Base-by-base conservation (phyloP, 2,113 vertebrate genomes). In the Cygnus buccinator region DNA sequence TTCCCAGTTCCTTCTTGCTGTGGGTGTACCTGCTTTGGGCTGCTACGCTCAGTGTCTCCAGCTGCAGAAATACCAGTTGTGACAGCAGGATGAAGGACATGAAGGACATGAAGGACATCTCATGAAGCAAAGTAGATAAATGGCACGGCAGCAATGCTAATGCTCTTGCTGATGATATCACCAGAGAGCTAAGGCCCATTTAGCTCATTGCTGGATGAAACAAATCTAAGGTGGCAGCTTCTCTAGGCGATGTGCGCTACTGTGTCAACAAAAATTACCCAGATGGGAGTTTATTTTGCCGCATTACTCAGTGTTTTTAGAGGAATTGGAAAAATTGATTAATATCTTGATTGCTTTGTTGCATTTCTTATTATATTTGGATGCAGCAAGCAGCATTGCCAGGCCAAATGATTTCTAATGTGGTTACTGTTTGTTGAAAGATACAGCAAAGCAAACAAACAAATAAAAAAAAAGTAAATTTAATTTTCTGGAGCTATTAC, bases 121-220 rank as follows among this genome's bases (percentile, higher is more conserved):
- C 90, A 87, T 74, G 77, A 93, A 83, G 67, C 66, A 79, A 80
- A 63, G 70, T 62, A 96, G 92, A 93, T 73, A 90, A 93, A 95
- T 50, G 66, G 41, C 89, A 87, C 63, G 77, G 58, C 54, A 84
- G 19, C 55, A 80, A 50, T 6, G 17, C 19, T 92, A 89, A 90
- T 78, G 76, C 14, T 78, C 18, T 65, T 0, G 1, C 35, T 58
- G 77, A 90, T 79, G 82, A 67, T 11, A 58, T 26, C 75, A 37
- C 44, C 21, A 21, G 28, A 82, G 66, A 91, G 29, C 14, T 62
- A 68, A 75, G 80, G 57, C 17, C 44, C 31, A 15, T 79, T 92
- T 84, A 48, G 55, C 59, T 92, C 4, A 0, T 37, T 73, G 62
- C n/a, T 62, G 54, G 37, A 31, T 87, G 58, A 94, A 82, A 58